A percentile compares a stretch with the other conserved stretches of the same genome.
phyloP scores from a whole-genome alignment of 2,113 vertebrate genomes.

The Mus musculus region DNA sequence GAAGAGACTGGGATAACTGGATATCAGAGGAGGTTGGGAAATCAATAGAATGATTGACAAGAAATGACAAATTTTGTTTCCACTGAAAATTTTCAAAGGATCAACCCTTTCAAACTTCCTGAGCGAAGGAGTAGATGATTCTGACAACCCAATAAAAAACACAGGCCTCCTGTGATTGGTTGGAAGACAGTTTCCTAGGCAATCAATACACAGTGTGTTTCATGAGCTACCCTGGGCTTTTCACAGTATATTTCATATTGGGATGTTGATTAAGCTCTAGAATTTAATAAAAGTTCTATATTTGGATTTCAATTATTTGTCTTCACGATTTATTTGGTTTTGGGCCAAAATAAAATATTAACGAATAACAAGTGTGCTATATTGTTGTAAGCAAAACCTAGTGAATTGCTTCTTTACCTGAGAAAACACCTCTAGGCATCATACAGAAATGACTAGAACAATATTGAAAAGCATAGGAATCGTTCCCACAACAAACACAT shows the following conservation, averaged over 20 bases:
- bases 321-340: slow-evolving; percentile 19
- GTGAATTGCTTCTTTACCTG: not conserved
- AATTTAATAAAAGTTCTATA: slow-evolving; percentile 57
- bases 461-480: slow-evolving; percentile 17
- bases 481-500: slow-evolving; percentile 26
- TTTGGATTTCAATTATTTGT: slow-evolving; percentile 45
- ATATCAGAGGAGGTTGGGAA: not conserved
- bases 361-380: not conserved
- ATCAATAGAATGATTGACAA: not conserved
- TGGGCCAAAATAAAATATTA: slow-evolving; percentile 43
- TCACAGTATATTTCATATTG: not conserved
- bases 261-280: slow-evolving; percentile 34
- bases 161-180: not conserved
- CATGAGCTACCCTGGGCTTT: not conserved
- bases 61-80: slow-evolving; percentile 39
- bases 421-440: slow-evolving; percentile 32
- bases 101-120: not conserved
- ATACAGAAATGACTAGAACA: slow-evolving; percentile 39
- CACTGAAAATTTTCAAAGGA: not conserved
- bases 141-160: not conserved
- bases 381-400: slow-evolving; percentile 55
- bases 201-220: not conserved
- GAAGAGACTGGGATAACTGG: not conserved
- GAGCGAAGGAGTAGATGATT: not conserved
- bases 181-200: not conserved